phyloP scores from a whole-genome alignment of 2,113 vertebrate genomes.

The Leptocoma aspasia region DNA sequence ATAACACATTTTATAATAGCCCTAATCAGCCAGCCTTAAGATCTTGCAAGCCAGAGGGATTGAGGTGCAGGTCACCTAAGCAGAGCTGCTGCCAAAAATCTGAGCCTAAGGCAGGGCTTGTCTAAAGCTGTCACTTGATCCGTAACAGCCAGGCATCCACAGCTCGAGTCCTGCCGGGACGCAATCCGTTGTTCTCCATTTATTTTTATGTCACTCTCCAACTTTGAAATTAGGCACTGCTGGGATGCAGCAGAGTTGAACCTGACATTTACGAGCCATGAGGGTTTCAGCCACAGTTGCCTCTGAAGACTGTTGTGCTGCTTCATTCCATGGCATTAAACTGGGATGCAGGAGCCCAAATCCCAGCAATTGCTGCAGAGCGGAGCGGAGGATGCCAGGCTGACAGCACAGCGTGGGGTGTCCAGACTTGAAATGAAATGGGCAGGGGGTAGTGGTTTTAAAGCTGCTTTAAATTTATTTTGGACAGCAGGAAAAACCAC shows the following conservation, averaged over 20 bases:
- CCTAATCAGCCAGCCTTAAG: neutral
- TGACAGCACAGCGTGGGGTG: neutral
- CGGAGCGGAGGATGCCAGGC: neutral
- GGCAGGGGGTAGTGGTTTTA: neutral
- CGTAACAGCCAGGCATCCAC: neutral
- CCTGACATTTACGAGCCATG: conserved; percentile 4
- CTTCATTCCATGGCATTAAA: neutral
- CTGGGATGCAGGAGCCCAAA: neutral
- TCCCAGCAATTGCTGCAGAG: neutral
- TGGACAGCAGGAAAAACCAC: neutral
- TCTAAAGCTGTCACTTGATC: neutral
- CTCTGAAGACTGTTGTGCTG: neutral
- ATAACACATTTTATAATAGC: neutral
- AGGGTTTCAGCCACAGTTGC: neutral
- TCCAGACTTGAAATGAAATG: neutral
- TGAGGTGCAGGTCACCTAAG: neutral
- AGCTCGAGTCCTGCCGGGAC: neutral
- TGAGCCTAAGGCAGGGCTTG: neutral
- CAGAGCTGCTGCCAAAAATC: neutral
- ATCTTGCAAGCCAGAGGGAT: neutral
- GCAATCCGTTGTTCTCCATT: neutral
- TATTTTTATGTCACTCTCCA: neutral
- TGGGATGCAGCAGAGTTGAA: neutral
- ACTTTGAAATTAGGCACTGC: neutral
- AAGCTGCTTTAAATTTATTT: neutral